These are phyloP conservation scores for Malurus splendens DNA, from an alignment of 2,797 vertebrate species.

Conservation along the genomic window DNA sequence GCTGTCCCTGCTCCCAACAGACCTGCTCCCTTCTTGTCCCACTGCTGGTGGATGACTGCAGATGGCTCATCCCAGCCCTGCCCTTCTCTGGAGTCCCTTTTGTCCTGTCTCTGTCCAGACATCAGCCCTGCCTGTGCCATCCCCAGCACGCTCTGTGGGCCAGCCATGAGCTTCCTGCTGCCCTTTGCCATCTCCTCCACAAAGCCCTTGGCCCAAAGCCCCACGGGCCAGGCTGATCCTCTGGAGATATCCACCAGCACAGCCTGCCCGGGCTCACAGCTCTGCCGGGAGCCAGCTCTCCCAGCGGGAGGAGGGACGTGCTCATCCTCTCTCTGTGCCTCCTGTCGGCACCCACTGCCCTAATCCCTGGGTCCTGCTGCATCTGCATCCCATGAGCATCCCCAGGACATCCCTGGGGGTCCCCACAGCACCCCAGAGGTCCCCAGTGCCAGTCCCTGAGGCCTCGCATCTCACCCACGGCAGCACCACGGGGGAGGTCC, in stretches of 20 bases:
- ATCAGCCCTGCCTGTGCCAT: background rate
- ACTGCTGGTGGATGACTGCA: background rate
- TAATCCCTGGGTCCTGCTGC: rapidly evolving
- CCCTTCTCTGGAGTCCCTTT: background rate
- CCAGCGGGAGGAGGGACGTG: background rate
- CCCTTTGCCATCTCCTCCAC: background rate
- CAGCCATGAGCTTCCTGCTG: background rate
- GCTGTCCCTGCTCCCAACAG: background rate
- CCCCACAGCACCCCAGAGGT: background rate
- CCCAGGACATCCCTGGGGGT: background rate
- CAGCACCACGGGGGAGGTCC: background rate
- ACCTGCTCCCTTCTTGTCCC: background rate
- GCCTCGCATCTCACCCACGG: rapidly evolving
- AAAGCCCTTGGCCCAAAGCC: background rate
- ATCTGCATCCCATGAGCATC: background rate
- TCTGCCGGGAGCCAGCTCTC: background rate
- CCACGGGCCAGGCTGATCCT: background rate
- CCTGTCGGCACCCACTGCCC: background rate
- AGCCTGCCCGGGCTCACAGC: background rate
- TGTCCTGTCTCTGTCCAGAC: background rate
- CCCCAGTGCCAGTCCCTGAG: rapidly evolving
- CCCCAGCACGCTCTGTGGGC: rapidly evolving
- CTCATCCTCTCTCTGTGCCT: background rate
- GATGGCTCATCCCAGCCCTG: background rate
- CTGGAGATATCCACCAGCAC: background rate